These are phyloP conservation scores for Epinephelus moara DNA, from an alignment of 2,113 vertebrate species.

Conservation along the genomic window DNA sequence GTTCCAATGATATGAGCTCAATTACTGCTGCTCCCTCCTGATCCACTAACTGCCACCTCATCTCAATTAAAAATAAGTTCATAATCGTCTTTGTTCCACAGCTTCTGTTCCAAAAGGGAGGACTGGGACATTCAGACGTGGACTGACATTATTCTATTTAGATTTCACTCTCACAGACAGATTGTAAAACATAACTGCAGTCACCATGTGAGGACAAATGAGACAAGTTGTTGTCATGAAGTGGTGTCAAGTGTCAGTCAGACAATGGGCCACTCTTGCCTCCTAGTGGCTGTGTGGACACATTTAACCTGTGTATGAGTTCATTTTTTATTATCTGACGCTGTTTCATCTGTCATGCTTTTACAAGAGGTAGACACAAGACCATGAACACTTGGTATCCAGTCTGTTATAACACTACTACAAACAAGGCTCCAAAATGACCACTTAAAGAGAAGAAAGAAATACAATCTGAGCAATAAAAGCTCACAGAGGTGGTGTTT, in stretches of 20 bases:
- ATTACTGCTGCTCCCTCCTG: slow-evolving; percentile 62
- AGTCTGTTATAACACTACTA: background rate
- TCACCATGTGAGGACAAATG: background rate
- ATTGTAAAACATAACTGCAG: slow-evolving; percentile 3
- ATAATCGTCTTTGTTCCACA: background rate
- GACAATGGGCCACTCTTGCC: slow-evolving; percentile 54
- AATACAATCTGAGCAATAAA: background rate
- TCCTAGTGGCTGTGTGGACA: slow-evolving; percentile 61
- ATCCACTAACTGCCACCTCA: slow-evolving; percentile 53
- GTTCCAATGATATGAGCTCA: slow-evolving; percentile 81
- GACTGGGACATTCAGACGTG: background rate
- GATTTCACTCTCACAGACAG: background rate
- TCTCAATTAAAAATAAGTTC: slow-evolving; percentile 48
- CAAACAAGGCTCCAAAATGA: no score
- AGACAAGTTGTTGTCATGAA: background rate
- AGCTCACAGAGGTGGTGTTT: background rate
- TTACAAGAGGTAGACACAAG: slow-evolving; percentile 9
- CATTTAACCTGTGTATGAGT: slow-evolving; percentile 7
- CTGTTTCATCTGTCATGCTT: slow-evolving; percentile 19
- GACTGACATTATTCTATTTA: background rate
- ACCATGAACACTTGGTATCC: background rate
- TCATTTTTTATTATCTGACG: background rate
- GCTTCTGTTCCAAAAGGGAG: slow-evolving; percentile 30
- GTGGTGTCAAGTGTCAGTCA: background rate
- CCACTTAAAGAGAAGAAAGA: background rate